Conservation (phyloP, 2,113 vertebrate genomes). For the Nothobranchius furzeri region DNA sequence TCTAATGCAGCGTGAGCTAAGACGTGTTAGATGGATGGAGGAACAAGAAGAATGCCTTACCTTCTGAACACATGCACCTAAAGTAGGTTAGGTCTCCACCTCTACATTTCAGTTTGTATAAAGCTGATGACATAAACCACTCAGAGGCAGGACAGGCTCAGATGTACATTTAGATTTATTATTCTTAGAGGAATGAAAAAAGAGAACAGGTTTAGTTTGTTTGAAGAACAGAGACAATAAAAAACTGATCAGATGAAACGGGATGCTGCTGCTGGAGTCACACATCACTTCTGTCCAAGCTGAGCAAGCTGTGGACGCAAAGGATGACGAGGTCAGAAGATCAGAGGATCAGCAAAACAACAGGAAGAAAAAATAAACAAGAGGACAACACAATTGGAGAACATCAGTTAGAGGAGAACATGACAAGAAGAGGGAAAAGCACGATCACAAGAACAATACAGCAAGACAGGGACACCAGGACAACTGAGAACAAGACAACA, state of each 20-base stretch:
- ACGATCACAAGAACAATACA: no score
- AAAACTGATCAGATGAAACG: constrained; percentile 50
- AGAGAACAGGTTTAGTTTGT: constrained; percentile 54
- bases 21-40: no score
- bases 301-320: constrained; percentile 85
- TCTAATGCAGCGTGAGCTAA: no score
- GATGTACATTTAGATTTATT: constrained; percentile 75
- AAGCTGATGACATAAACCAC: background rate
- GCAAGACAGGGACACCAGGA: no score
- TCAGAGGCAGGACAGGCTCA: constrained; percentile 43
- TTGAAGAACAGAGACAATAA: constrained; percentile 73
- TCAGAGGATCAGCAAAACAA: background rate
- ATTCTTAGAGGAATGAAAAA: constrained; percentile 68
- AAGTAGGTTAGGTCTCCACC: no score
- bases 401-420: no score
- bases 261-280: background rate
- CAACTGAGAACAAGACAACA: background rate
- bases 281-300: constrained; percentile 89
- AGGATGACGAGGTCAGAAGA: constrained; percentile 8
- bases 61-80: no score
- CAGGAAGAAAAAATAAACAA: no score
- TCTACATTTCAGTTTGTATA: no score
- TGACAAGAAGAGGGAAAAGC: no score
- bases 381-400: no score
- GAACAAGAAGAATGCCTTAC: no score